Conservation (phyloP, 2,797 vertebrate genomes). For the Sebastes glaucus region DNA sequence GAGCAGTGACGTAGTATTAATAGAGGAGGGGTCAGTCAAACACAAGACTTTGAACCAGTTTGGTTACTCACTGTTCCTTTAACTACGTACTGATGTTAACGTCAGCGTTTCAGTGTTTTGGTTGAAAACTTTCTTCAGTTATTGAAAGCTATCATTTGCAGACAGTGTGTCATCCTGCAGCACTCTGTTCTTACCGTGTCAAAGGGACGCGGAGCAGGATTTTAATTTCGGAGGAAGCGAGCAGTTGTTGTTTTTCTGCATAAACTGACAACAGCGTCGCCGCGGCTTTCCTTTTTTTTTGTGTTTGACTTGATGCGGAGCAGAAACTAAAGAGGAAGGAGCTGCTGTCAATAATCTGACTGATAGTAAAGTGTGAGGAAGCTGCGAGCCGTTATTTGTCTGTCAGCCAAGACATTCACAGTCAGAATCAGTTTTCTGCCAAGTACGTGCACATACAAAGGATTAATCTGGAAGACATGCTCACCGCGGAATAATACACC, state of each 20-base stretch:
- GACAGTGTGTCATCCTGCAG: neutral
- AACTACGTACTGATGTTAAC: neutral
- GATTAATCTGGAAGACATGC: constrained; percentile 51
- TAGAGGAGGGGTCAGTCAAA: too few species aligned
- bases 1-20: too few species aligned
- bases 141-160: constrained; percentile 17
- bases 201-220: constrained; percentile 1
- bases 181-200: neutral
- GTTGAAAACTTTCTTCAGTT: neutral
- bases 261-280: constrained; percentile 6
- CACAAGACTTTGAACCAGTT: too few species aligned
- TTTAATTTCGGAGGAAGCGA: constrained; percentile 36
- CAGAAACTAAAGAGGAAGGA: constrained; percentile 37
- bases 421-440: constrained; percentile 42
- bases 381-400: constrained; percentile 46
- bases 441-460: constrained; percentile 41
- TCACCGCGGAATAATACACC: constrained; percentile 36
- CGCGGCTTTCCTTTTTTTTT: neutral
- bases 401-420: constrained; percentile 55
- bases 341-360: constrained; percentile 52
- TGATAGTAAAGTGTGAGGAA: constrained; percentile 25
- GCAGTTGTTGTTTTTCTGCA: constrained; percentile 31
- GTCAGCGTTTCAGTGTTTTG: neutral
- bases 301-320: constrained; percentile 2
- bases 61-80: too few species aligned